Evolutionary conservation across 2,888 invertebrate species (phyloP), one percentile per base, ranked within the genome.

Genomic region (Acronicta leporina): DNA sequence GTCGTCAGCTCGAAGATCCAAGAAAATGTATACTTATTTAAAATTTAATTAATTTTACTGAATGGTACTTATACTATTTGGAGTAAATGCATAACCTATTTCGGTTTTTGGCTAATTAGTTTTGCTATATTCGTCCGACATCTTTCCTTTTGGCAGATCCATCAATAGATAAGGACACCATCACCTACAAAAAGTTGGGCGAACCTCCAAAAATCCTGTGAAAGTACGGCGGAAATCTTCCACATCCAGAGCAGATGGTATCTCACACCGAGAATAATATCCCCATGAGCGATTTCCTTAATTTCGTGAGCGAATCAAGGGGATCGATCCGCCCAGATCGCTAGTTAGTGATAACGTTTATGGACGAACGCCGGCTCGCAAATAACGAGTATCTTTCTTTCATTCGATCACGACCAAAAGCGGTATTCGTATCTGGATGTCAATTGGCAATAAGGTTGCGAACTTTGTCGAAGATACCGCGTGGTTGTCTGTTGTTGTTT

Each of bases 221-320:
- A 83, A 83, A 86, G 80, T 81, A 84, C 77, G 75, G 83, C 83
- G 84, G 80, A 87, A 90, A 88, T 89, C 88, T 85, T 80, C 79
- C 84, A 79, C 81, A 81, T 83, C 83, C 80, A 81, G 80, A 79
- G 73, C 82, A 84, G 88, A 88, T 88, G 86, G 73, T 88, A 88
- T 89, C 89, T 70, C 83, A 86, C 85, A 41, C 55, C 49, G 81
- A 87, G 92, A 92, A 92, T 94, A 92, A 94, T 94, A 94, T 91
- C 90, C 91, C 91, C 92, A 93, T 94, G 92, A 94, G 92, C 94
- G 92, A 92, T 94, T 94, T 92, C 92, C 93, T 94, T 94, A 94
- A 94, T 94, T 94, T 92, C 91, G 93, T 92, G 92, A 90, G 90
- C 88, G 90, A 92, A 93, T 93, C 91, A 88, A 86, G 87, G 82